A percentile compares a stretch with the other conserved stretches of the same genome.
Evolutionary conservation across 2,113 vertebrate genomes (phyloP).

Genomic region (Cinclus cinclus): DNA sequence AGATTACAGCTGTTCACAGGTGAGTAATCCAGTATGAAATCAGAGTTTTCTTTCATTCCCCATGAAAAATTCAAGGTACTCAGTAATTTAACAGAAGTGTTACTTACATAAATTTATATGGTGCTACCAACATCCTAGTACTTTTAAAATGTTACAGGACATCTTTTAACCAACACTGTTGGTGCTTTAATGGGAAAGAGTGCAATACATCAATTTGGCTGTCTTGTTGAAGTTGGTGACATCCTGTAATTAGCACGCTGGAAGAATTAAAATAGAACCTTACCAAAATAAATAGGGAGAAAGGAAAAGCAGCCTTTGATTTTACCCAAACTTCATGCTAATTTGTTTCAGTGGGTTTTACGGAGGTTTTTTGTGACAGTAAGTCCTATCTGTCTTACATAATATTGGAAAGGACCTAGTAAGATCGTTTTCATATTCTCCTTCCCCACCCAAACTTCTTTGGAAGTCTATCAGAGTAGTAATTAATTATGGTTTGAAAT

Average conservation of each 20-base stretch:
- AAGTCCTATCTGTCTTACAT: background rate
- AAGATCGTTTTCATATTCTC: background rate
- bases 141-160: background rate
- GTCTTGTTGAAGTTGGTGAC: background rate
- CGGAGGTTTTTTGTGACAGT: background rate
- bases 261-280: background rate
- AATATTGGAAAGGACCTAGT: background rate
- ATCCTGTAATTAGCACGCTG: background rate
- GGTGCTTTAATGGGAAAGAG: background rate
- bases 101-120: background rate
- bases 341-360: background rate
- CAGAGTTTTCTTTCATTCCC: background rate
- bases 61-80: background rate
- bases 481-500: background rate
- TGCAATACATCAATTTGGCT: background rate
- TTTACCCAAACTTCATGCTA: background rate
- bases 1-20: constrained; percentile 99
- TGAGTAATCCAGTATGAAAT: constrained; percentile 42
- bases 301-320: background rate
- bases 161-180: background rate
- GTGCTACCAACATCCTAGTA: background rate
- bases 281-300: background rate
- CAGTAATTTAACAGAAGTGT: background rate
- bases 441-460: background rate
- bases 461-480: background rate